Evolutionary conservation across 2,888 invertebrate species (phyloP).

Genomic region (Drymonia ruficornis): DNA sequence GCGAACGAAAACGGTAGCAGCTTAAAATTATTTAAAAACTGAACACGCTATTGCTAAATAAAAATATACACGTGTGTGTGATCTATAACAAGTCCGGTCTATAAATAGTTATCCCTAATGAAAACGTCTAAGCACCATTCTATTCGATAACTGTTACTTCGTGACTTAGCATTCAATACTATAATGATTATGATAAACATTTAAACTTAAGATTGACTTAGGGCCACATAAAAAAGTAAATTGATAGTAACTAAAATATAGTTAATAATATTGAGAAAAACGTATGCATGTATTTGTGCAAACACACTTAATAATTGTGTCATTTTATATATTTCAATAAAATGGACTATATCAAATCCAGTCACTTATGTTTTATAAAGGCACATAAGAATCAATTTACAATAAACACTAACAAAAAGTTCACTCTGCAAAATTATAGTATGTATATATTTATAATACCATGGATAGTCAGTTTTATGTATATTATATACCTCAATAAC

Average conservation of each 20-base stretch:
- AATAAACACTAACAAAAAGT: constrained; percentile 64
- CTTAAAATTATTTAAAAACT: constrained; percentile 43
- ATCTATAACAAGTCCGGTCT: constrained; percentile 61
- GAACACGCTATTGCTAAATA: constrained; percentile 63
- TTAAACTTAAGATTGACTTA: constrained; percentile 75
- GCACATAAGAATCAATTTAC: constrained; percentile 81
- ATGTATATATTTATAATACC: constrained; percentile 32
- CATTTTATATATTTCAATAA: constrained; percentile 61
- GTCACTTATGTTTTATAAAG: constrained; percentile 73
- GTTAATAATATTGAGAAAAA: constrained; percentile 70
- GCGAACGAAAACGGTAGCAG: constrained; percentile 37
- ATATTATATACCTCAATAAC: constrained; percentile 26
- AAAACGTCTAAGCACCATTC: constrained; percentile 83
- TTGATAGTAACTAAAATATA: constrained; percentile 61
- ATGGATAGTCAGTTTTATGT: constrained; percentile 18
- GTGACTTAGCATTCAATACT: constrained; percentile 81
- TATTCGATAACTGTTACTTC: constrained; percentile 80
- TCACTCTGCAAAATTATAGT: constrained; percentile 57
- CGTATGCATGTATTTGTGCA: constrained; percentile 67
- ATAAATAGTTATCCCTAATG: constrained; percentile 74
- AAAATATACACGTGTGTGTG: constrained; percentile 58
- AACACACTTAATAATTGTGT: constrained; percentile 73
- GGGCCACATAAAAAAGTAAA: constrained; percentile 67
- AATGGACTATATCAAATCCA: constrained; percentile 77
- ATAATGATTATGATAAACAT: constrained; percentile 66